phyloP scores from a whole-genome alignment of 1,140 invertebrate genomes.

The Pseudomyrmex cubaensis region DNA sequence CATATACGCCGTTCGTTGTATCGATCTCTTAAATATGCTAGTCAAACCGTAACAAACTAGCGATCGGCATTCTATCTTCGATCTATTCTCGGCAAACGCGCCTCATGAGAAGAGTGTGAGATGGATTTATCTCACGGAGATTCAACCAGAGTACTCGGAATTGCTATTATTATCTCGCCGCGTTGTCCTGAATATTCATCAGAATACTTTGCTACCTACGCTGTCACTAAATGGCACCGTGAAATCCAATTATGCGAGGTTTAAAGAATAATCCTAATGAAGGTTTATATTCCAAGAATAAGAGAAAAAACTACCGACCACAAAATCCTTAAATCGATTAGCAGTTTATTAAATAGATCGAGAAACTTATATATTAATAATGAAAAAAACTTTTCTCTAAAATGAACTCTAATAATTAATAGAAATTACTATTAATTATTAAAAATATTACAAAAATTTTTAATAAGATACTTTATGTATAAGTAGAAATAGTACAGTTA shows the following conservation, averaged over 20 bases:
- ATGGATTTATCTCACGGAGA: constrained; percentile 26
- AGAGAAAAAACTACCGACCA: background rate
- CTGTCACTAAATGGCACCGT: constrained; percentile 30
- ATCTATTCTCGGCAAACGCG: too few relatives aligned
- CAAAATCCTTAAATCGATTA: background rate
- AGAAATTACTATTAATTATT: too few relatives aligned
- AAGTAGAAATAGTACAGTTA: too few relatives aligned
- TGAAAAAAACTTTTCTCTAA: background rate
- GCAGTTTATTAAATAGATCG: background rate
- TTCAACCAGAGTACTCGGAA: constrained; percentile 58
- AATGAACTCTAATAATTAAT: background rate
- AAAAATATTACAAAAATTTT: too few relatives aligned
- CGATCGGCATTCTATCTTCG: background rate
- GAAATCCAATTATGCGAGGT: constrained; percentile 51
- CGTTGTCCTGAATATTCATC: constrained; percentile 64
- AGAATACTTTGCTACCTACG: constrained; percentile 45
- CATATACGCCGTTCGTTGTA: background rate
- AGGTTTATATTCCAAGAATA: background rate
- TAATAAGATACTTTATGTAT: too few relatives aligned
- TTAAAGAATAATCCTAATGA: constrained; percentile 25
- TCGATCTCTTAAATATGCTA: constrained; percentile 20
- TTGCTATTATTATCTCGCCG: constrained; percentile 46
- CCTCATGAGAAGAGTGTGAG: background rate
- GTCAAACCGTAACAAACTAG: background rate
- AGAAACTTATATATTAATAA: background rate